Evolutionary conservation across 2,888 invertebrate species (phyloP).

Genomic region (Hypena proboscidalis): DNA sequence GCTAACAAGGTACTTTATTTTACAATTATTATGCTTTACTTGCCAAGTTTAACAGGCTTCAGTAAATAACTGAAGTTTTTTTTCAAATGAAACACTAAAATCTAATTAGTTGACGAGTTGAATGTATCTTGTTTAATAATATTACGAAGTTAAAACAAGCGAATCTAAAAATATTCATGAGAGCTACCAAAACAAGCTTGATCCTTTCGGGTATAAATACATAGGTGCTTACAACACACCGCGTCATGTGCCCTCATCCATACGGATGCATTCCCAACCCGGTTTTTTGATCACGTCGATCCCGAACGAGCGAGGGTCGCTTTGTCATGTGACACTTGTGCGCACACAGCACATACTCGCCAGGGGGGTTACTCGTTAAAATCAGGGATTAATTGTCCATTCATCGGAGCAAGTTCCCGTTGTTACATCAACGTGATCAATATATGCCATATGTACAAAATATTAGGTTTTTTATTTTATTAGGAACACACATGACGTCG

Average conservation of each 20-base stretch:
- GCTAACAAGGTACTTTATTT: background rate
- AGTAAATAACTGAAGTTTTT: too few species aligned
- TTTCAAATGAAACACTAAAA: too few species aligned
- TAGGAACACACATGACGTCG: background rate
- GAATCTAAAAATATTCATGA: background rate
- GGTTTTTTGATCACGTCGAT: slow-evolving; percentile 77
- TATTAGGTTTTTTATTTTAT: slow-evolving; percentile 8
- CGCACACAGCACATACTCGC: slow-evolving; percentile 67
- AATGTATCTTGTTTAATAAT: too few species aligned
- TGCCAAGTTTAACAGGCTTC: too few species aligned
- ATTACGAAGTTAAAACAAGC: background rate
- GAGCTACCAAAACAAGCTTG: slow-evolving; percentile 7
- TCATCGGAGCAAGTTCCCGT: slow-evolving; percentile 54
- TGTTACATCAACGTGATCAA: slow-evolving; percentile 38
- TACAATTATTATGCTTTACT: too few species aligned
- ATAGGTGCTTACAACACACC: slow-evolving; percentile 24
- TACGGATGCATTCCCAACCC: slow-evolving; percentile 76
- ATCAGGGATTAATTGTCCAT: slow-evolving; percentile 72
- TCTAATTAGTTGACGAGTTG: too few species aligned
- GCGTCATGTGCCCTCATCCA: slow-evolving; percentile 55
- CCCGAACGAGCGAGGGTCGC: slow-evolving; percentile 72
- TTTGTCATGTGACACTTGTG: slow-evolving; percentile 83
- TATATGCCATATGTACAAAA: slow-evolving; percentile 32
- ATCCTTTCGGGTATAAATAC: slow-evolving; percentile 14
- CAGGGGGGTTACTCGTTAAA: slow-evolving; percentile 75